A percentile compares a stretch with the other conserved stretches of the same genome.
Conservation (phyloP, 2,888 invertebrate species). For the Liodrosophila aerea region DNA sequence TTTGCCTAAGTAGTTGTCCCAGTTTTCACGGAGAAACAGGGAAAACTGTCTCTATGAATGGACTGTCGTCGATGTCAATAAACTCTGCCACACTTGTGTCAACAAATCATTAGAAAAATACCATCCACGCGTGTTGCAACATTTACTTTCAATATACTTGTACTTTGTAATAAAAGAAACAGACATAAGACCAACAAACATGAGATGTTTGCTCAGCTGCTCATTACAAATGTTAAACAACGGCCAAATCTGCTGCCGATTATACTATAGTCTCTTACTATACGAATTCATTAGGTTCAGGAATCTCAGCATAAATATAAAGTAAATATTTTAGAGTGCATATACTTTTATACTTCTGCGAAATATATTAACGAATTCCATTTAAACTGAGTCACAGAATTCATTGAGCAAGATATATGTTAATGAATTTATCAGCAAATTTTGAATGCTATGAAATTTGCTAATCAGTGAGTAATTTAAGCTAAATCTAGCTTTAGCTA, state of each 20-base stretch:
- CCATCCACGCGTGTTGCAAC: neutral
- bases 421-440: slow-evolving; percentile 5
- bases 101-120: slow-evolving; percentile 45
- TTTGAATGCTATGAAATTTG: neutral
- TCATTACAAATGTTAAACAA: slow-evolving; percentile 1
- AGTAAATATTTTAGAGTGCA: no score
- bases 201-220: slow-evolving; percentile 23
- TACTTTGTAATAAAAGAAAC: neutral
- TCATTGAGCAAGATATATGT: slow-evolving; percentile 40
- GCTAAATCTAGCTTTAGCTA: no score
- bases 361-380: slow-evolving; percentile 43
- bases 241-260: neutral
- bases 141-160: neutral
- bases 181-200: neutral
- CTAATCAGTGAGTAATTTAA: no score
- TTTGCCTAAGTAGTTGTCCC: slow-evolving; percentile 40
- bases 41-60: slow-evolving; percentile 12
- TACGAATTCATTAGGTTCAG: no score
- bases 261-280: no score
- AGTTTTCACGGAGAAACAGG: slow-evolving; percentile 26
- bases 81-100: slow-evolving; percentile 48
- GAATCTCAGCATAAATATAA: no score
- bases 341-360: neutral
- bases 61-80: slow-evolving; percentile 27
- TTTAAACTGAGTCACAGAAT: slow-evolving; percentile 51